Evolutionary conservation across 1,140 invertebrate genomes (phyloP).

Genomic region (Platorchestia sp.): DNA sequence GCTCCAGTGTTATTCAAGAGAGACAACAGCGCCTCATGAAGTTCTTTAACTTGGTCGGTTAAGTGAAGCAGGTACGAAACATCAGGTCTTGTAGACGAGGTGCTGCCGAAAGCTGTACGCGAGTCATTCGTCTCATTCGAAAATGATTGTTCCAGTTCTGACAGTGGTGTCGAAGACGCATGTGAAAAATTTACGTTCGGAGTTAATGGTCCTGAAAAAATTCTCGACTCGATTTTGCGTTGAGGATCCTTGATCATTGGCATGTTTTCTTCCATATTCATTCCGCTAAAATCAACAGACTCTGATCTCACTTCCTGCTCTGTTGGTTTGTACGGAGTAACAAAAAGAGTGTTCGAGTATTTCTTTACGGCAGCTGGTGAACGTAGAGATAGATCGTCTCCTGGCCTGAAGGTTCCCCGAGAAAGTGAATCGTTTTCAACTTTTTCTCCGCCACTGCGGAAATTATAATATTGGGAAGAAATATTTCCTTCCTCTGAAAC

Average conservation of each 20-base stretch:
- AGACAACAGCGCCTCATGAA: background rate
- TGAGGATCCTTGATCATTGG: background rate
- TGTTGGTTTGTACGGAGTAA: background rate
- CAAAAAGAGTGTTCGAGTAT: background rate
- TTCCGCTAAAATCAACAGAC: background rate
- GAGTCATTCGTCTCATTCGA: background rate
- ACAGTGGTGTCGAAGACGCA: background rate
- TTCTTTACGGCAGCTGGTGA: background rate
- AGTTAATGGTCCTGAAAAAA: background rate
- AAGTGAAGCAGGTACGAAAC: constrained; percentile 4
- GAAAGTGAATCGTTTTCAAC: background rate
- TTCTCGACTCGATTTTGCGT: background rate
- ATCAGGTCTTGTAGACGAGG: background rate
- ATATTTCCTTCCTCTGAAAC: background rate
- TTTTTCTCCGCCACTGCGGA: background rate
- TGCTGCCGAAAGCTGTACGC: background rate
- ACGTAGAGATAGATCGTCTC: too few species aligned
- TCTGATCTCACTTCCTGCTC: background rate
- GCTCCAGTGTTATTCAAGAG: background rate
- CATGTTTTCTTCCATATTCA: background rate
- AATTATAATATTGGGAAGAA: background rate
- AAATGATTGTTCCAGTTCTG: background rate
- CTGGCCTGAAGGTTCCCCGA: background rate
- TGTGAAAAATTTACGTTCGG: background rate
- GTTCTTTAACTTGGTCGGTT: background rate